These are phyloP conservation scores for Microcebus jonahi DNA, from an alignment of 2,113 vertebrate species.

Conservation along the genomic window DNA sequence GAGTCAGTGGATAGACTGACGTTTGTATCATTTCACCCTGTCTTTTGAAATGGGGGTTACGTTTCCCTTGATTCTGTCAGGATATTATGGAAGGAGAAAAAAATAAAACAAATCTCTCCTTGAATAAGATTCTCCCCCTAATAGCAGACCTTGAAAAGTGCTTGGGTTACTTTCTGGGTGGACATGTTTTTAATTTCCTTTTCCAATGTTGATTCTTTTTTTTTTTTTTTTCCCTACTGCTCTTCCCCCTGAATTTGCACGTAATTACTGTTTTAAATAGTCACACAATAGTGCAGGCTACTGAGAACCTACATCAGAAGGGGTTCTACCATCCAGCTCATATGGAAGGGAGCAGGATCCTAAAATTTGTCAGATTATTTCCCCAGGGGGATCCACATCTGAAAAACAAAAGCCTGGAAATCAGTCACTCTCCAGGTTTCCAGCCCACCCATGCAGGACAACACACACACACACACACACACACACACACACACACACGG, in stretches of 20 bases:
- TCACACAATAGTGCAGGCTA: background rate
- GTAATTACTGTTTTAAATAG: slow-evolving; percentile 32
- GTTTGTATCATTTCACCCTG: background rate
- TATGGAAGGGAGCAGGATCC: background rate
- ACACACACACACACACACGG: background rate
- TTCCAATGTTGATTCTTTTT: background rate
- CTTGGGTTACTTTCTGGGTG: background rate
- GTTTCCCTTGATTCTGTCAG: slow-evolving; percentile 22
- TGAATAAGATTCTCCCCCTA: background rate
- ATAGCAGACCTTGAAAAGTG: background rate
- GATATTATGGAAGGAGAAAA: background rate
- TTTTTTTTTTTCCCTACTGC: background rate
- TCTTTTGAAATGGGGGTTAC: slow-evolving; percentile 44
- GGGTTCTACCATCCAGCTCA: background rate
- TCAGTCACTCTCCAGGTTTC: background rate
- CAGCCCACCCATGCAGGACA: background rate
- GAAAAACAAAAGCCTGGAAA: background rate
- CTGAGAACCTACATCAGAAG: background rate
- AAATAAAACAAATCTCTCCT: background rate
- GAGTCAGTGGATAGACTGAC: background rate
- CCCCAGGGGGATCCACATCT: background rate
- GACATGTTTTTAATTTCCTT: slow-evolving; percentile 4
- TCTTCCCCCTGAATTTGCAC: background rate
- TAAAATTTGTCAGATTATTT: background rate
- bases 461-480: background rate